These are phyloP conservation scores for Pseudococcus viburni DNA, from an alignment of 2,888 invertebrate species.

Conservation along the genomic window DNA sequence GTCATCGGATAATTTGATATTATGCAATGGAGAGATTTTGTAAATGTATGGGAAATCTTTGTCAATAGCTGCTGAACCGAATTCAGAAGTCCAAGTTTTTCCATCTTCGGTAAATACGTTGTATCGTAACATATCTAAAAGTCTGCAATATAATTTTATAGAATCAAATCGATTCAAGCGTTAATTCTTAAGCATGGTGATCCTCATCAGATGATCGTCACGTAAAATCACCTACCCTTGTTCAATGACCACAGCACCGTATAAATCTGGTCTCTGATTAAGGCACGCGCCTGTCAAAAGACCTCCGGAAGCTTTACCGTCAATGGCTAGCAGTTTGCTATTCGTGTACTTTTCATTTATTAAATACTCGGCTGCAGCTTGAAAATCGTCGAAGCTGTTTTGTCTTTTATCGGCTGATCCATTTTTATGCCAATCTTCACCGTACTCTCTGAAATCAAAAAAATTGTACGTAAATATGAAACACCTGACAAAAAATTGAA, in stretches of 20 bases:
- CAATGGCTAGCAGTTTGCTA: constrained; percentile 83
- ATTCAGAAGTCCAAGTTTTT: constrained; percentile 96
- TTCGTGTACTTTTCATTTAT: constrained; percentile 84
- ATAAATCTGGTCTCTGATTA: constrained; percentile 95
- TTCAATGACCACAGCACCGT: constrained; percentile 92
- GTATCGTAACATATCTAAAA: constrained; percentile 96
- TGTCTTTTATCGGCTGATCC: constrained; percentile 94
- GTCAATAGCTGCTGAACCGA: constrained; percentile 89
- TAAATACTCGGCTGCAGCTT: constrained; percentile 90
- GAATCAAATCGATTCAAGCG: not conserved
- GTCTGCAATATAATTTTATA: constrained; percentile 74
- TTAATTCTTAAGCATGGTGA: too few species aligned
- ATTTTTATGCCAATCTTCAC: constrained; percentile 94
- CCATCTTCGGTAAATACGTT: constrained; percentile 97
- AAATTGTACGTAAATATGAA: not conserved
- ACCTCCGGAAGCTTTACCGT: constrained; percentile 98
- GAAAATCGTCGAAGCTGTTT: constrained; percentile 98
- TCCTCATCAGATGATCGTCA: not conserved
- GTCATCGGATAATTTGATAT: constrained; percentile 79
- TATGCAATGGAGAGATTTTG: constrained; percentile 95
- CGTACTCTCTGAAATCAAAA: not conserved
- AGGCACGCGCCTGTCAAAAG: constrained; percentile 94
- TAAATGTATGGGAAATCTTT: constrained; percentile 88
- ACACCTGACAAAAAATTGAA: too few species aligned
- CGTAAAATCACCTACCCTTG: constrained; percentile 81